Evolutionary conservation across 2,113 vertebrate species (phyloP), one percentile per base, ranked within the genome.

Genomic region (Urocolius indicus): DNA sequence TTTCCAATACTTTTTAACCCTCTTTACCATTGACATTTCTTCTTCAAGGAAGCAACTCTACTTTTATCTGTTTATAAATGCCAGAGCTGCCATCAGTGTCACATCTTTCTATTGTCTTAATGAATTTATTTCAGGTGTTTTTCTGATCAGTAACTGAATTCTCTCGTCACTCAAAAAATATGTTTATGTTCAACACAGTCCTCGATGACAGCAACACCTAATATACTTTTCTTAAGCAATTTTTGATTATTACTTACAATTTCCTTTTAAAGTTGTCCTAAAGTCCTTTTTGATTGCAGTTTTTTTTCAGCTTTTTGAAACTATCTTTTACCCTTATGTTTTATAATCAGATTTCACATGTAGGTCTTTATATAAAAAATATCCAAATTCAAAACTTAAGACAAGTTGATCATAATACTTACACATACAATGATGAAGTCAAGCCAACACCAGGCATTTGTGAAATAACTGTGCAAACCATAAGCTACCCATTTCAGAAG

Each of bases 401-500:
- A 61, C 32, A 38, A 88, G 43, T 6, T 88, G 54, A 75, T 52
- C 16, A 8, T 22, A 51, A 78, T 96, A 98, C 98, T 98, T 96
- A 98, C 98, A 75, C 96, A 97, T 30, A 99, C 99, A 85, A 99
- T 99, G 96, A 99, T 67, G 97, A 99, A 99, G 97, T 99, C 99
- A 2, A 99, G 98, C 98, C 98, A 99, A 96, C 99, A 99, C 99
- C 99, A 99, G 95, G 98, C 98, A 95, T 99, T 99, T 90, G 99
- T 99, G 97, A 99, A 99, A 96, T 99, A 99, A 84, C 98, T 99
- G 95, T 96, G 97, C 92, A 99, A 99, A 90, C 99, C 99, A 57
- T 99, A 99, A 54, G 99, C 99, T 27, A 99, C 97, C 99, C 99
- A 99, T 93, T 99, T 99, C 48, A 99, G 98, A 85, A 98, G 34